Conservation (phyloP, 2,113 vertebrate species). For the Thomomys bottae region DNA sequence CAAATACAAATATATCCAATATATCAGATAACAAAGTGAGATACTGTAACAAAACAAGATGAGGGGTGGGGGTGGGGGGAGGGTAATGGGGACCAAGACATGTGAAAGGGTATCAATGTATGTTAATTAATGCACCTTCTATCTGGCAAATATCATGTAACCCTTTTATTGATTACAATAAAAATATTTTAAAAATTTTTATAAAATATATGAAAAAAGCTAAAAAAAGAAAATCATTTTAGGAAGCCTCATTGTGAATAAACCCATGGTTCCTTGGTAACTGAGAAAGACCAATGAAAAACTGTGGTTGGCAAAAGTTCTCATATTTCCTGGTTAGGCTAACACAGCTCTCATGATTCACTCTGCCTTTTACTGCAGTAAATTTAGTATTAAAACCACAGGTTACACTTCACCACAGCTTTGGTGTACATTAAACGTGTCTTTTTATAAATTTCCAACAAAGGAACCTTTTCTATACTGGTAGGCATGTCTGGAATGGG, state of each 20-base stretch:
- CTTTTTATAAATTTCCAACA: too few relatives aligned
- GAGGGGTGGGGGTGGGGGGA: too few relatives aligned
- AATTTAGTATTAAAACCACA: neutral
- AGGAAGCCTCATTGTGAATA: neutral
- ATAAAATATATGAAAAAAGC: neutral
- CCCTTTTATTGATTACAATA: too few relatives aligned
- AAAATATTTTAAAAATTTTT: too few relatives aligned
- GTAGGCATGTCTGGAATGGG: neutral
- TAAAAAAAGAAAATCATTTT: neutral
- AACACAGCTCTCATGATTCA: neutral
- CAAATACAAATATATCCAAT: too few relatives aligned
- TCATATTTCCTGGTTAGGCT: neutral
- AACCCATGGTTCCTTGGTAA: neutral
- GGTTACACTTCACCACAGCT: neutral
- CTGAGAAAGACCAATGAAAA: neutral
- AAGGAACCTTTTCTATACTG: neutral
- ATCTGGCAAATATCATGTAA: too few relatives aligned
- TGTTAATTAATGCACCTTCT: too few relatives aligned
- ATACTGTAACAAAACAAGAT: too few relatives aligned
- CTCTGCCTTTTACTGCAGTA: neutral
- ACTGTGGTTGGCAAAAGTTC: neutral
- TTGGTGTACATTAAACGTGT: neutral
- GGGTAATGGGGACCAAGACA: too few relatives aligned
- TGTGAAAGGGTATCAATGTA: too few relatives aligned
- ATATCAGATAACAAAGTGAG: too few relatives aligned